Conservation (phyloP, 2,888 invertebrate genomes). For the Diarsia mendica region DNA sequence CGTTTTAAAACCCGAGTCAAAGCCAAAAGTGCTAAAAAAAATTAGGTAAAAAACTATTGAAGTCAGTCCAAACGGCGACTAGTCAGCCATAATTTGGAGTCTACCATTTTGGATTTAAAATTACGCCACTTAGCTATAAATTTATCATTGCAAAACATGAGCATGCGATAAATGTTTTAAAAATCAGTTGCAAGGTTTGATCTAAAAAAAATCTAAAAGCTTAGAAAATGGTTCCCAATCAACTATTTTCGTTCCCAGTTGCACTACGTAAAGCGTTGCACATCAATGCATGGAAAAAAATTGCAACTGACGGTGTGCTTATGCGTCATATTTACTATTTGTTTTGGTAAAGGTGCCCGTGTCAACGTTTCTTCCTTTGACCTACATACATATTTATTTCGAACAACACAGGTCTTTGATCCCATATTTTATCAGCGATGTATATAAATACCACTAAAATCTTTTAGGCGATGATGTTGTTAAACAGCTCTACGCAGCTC, state of each 20-base stretch:
- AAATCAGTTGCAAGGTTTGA: too few species aligned
- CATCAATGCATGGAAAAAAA: background rate
- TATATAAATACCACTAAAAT: background rate
- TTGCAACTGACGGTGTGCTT: background rate
- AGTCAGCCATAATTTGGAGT: too few species aligned
- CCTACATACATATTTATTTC: background rate
- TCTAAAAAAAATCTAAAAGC: too few species aligned
- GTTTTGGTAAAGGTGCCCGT: conserved; percentile 17
- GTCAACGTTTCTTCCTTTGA: conserved; percentile 17
- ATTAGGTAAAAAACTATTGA: too few species aligned
- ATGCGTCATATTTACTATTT: conserved; percentile 13
- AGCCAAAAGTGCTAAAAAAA: too few species aligned
- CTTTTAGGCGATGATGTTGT: background rate
- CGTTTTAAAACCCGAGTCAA: too few species aligned
- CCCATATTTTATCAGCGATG: background rate
- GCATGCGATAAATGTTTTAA: too few species aligned
- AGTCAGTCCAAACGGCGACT: too few species aligned
- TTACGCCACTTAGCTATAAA: too few species aligned
- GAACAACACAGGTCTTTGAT: background rate
- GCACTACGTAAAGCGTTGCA: background rate
- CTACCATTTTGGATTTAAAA: too few species aligned
- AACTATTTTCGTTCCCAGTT: background rate
- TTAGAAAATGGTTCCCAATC: background rate
- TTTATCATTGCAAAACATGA: too few species aligned
- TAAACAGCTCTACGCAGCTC: too few species aligned